These are phyloP conservation scores for Zosterops hypoxanthus DNA, from an alignment of 2,113 vertebrate genomes.

Conservation along the genomic window DNA sequence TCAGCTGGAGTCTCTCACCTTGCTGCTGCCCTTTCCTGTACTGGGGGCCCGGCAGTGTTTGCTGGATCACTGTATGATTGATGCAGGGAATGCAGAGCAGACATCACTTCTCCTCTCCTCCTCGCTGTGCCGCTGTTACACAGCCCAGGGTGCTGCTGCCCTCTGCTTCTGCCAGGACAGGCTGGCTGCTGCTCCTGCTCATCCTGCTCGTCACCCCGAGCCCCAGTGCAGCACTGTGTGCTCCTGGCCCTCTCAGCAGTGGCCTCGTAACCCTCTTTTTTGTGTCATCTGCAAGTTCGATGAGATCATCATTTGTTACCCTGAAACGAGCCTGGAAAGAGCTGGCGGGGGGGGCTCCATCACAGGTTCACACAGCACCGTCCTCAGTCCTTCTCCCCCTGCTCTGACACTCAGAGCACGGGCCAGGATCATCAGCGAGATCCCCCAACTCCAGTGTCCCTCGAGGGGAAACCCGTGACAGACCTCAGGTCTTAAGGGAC, in stretches of 20 bases:
- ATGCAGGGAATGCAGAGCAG: not conserved
- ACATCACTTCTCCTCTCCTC: not conserved
- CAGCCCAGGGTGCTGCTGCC: not conserved
- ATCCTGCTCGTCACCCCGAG: not conserved
- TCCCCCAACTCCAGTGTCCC: rapidly evolving
- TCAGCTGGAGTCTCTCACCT: not conserved
- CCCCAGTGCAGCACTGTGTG: not conserved
- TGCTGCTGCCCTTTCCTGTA: not conserved
- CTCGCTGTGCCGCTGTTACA: constrained; percentile 14
- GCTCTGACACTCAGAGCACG: not conserved
- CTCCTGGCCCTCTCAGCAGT: not conserved
- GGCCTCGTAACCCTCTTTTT: not conserved
- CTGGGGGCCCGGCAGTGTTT: not conserved
- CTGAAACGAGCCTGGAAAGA: not conserved
- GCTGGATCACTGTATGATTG: rapidly evolving
- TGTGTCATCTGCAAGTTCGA: not conserved
- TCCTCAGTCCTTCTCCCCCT: not conserved
- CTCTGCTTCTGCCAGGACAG: not conserved
- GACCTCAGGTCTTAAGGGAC: no score
- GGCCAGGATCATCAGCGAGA: not conserved
- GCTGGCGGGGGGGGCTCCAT: not conserved
- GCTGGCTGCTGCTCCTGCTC: not conserved
- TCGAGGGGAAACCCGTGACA: not conserved
- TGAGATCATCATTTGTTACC: not conserved
- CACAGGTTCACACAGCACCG: not conserved